These are phyloP conservation scores for Trichogramma pretiosum DNA, from an alignment of 1,140 invertebrate species.

Conservation along the genomic window DNA sequence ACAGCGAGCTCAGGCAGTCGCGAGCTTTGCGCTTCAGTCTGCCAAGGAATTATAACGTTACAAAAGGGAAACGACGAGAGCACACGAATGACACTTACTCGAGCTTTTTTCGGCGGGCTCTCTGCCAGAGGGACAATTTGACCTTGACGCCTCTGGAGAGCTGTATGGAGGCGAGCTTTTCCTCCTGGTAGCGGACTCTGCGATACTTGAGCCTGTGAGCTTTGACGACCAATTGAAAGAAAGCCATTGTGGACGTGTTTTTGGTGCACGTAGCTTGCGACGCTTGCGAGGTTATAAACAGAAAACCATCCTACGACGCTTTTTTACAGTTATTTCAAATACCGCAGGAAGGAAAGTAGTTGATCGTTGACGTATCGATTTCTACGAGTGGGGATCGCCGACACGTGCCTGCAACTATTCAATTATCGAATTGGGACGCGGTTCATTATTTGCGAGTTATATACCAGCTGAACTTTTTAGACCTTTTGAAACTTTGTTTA, in stretches of 20 bases:
- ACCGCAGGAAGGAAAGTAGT: not conserved
- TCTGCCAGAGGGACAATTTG: slow-evolving; percentile 37
- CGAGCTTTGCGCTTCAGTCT: slow-evolving; percentile 38
- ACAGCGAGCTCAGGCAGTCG: slow-evolving; percentile 30
- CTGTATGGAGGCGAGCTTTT: slow-evolving; percentile 46
- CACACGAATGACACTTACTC: too few species aligned
- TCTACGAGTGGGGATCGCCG: too few species aligned
- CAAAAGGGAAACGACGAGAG: too few species aligned
- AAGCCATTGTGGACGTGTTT: slow-evolving; percentile 34
- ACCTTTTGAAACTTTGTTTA: too few species aligned
- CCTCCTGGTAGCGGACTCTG: slow-evolving; percentile 39
- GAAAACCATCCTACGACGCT: not conserved
- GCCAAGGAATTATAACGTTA: not conserved
- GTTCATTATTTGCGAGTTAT: too few species aligned
- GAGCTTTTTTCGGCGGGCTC: slow-evolving; percentile 36
- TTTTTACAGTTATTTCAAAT: not conserved
- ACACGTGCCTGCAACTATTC: too few species aligned
- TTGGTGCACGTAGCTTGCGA: too few species aligned
- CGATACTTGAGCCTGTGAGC: slow-evolving; percentile 41
- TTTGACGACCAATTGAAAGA: slow-evolving; percentile 41
- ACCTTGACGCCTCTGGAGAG: slow-evolving; percentile 34
- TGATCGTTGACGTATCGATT: too few species aligned
- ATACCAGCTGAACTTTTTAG: too few species aligned
- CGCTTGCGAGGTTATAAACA: too few species aligned
- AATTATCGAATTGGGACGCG: too few species aligned